These are phyloP conservation scores for Pelagia noctiluca DNA, from an alignment of 30 jellyfish, hydroid and myxozoan species.

Conservation along the genomic window DNA sequence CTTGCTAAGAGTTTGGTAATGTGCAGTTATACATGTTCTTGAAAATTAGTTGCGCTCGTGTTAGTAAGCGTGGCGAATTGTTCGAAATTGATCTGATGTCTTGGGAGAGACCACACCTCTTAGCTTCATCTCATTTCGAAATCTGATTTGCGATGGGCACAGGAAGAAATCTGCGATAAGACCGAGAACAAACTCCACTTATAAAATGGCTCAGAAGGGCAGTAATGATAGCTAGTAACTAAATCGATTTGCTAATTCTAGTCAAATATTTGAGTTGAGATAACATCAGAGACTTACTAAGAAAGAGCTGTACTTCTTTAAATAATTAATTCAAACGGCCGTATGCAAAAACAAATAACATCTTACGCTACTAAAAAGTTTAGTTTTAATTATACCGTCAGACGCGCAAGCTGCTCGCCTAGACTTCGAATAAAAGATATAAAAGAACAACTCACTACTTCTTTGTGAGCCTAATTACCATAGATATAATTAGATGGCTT, in stretches of 20 bases:
- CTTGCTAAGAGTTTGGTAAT: no score
- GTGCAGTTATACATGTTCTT: no score
- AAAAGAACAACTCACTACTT: constrained; percentile 46
- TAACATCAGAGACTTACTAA: not conserved
- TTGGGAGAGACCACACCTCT: no score
- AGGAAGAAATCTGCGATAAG: no score
- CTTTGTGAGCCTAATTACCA: constrained; percentile 1
- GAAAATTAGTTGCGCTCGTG: no score
- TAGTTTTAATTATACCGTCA: constrained; percentile 20
- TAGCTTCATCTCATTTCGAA: no score
- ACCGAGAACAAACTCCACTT: no score
- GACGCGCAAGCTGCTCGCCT: constrained; percentile 47
- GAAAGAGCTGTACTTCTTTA: not conserved
- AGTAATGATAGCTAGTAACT: no score
- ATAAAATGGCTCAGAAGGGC: no score
- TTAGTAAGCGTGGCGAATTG: no score
- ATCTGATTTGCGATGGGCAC: no score
- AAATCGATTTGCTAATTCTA: not conserved
- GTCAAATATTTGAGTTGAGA: not conserved
- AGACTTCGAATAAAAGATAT: constrained; percentile 8
- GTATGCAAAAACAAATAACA: constrained; percentile 29
- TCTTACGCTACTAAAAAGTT: constrained; percentile 11
- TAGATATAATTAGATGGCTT: not conserved
- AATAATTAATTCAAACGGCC: constrained; percentile 31
- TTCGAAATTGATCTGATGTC: no score